Evolutionary conservation across 2,797 vertebrate genomes (phyloP), one percentile per base, ranked within the genome.

Genomic region (Thripadectes ignobilis): DNA sequence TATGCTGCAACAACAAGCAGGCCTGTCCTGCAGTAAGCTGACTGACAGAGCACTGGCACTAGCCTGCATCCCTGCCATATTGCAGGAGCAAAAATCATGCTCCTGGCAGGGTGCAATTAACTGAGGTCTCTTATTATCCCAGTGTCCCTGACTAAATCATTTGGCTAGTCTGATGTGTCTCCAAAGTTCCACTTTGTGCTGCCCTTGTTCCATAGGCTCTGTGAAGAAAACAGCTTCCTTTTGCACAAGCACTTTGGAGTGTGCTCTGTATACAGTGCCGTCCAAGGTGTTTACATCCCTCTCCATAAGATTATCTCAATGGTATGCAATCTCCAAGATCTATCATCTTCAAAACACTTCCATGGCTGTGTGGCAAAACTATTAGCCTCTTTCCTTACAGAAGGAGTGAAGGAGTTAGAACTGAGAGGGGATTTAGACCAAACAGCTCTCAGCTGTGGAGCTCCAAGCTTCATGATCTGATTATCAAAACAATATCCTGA

Each of bases 51-150:
- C 41, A 29, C 4, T 38, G 57, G 36, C 26, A 46, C 16, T 29
- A 43, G 18, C 10, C 23, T 46, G 23, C 29, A 49, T 36, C 29
- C 24, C 43, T 84, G 36, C 30, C 16, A 2, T n/a, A 14, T 2
- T 78, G 36, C 5, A 10, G 41, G 30, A 88, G 8, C 7, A 75
- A 78, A 51, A 85, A 55, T 9, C 4, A 15, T 45, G 17, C 26
- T 85, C 3, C 23, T 5, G 2, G 9, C 1, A 7, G 34, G 16
- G 8, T 66, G 21, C 46, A 68, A 9, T 68, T 78, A 57, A 43
- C 11, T 0, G 1, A 65, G 34, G 17, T 66, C 5, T 4, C 1
- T 59, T 61, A 48, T 55, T 69, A 36, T 65, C 19, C 17, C 26
- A 13, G 17, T 14, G 43, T 43, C n/a, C 22, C 32, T 48, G 36